Evolutionary conservation across 2,797 vertebrate genomes (phyloP), one percentile per base, ranked within the genome.

Genomic region (Danio aesculapii): DNA sequence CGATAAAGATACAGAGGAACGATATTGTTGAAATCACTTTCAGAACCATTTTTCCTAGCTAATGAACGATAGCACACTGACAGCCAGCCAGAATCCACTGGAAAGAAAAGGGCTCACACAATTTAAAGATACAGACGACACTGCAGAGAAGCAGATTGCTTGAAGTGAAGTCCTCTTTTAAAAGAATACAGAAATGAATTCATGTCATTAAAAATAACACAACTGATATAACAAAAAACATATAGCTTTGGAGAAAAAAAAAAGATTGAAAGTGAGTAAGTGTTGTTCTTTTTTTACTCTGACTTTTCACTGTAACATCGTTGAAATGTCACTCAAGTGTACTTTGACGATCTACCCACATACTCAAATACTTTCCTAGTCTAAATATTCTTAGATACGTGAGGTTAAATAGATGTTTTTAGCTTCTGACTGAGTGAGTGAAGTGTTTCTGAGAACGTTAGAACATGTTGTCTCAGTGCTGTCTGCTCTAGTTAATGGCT

Each of bases 401-500:
- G 53, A 59, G 41, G 19, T 49, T 9, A 10, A 68, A 13, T 16
- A 44, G 30, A 16, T 41, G 50, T 53, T 68, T 77, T 67, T 58
- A 58, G 3, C 46, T 13, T 30, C 17, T 0, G 11, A 19, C 17
- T 8, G 16, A 68, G 11, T 5, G n/a, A 11, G 14, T 10, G 19
- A 16, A 19, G 49, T 47, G 6, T 58, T 68, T 72, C 43, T 72
- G 50, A 17, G 69, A 78, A 83, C 68, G 55, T 68, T 43, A 30
- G 8, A 11, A 81, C 13, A n/a, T 0, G n/a, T 6, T 16, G 69
- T 46, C n/a, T 63, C n/a, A 44, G 30, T 44, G 66, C 47, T 73
- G 44, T 59, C 44, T 41, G 4, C 10, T 77, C 52, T 67, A 19
- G 79, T 85, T 91, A 92, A 92, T 87, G 75, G 76, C 88, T 91